These are phyloP conservation scores for Ochotona princeps DNA, from an alignment of 2,113 vertebrate species.

Conservation along the genomic window DNA sequence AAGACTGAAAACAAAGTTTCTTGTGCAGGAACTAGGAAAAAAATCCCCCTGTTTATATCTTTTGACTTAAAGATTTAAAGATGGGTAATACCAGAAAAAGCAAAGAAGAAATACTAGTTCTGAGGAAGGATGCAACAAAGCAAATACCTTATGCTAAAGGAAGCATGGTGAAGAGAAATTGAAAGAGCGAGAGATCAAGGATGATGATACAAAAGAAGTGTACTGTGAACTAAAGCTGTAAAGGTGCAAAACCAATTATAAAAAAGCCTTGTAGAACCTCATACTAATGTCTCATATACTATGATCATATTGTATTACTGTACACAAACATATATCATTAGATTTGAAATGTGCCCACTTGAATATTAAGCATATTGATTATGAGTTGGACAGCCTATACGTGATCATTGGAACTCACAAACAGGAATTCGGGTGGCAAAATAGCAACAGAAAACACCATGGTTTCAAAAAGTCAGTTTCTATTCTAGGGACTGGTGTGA, in stretches of 20 bases:
- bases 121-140: not conserved
- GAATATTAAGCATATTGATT: not conserved
- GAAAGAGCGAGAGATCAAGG: not conserved
- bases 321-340: no score
- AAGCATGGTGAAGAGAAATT: not conserved
- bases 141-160: not conserved
- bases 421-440: not conserved
- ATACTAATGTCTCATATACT: no score
- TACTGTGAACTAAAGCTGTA: not conserved
- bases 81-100: not conserved
- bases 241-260: fast-evolving
- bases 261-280: not conserved
- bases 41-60: not conserved
- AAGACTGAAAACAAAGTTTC: not conserved
- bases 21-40: not conserved
- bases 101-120: not conserved
- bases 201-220: not conserved
- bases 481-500: fast-evolving
- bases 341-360: not conserved
- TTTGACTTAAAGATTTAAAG: slow-evolving; percentile 4
- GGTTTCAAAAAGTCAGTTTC: not conserved
- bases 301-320: no score
- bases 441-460: not conserved
- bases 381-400: not conserved
- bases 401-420: not conserved